A percentile compares a stretch with the other conserved stretches of the same genome.
phyloP scores from a whole-genome alignment of 2,797 vertebrate species.

The Tangara arthus region DNA sequence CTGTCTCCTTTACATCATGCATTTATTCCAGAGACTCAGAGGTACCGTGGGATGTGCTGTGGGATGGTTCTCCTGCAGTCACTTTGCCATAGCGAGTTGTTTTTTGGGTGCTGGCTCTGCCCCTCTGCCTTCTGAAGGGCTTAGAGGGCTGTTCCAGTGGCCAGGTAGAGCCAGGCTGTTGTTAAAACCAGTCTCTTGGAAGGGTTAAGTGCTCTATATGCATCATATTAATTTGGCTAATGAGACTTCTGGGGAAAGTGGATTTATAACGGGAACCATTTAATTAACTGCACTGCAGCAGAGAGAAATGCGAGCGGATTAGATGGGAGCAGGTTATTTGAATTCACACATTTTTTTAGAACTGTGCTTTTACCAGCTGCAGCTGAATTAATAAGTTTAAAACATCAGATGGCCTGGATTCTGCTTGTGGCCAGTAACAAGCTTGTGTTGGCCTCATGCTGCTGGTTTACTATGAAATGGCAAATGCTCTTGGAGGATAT shows the following conservation, averaged over 20 bases:
- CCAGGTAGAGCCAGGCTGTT: constrained; percentile 3
- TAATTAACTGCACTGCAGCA: constrained; percentile 41
- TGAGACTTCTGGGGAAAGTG: constrained; percentile 47
- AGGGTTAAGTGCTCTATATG: constrained; percentile 15
- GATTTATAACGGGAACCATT: constrained; percentile 24
- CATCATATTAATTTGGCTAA: constrained; percentile 54
- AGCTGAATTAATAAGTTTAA: constrained; percentile 25
- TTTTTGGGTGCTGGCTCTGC: neutral
- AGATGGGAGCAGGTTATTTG: neutral
- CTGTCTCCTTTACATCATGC: neutral
- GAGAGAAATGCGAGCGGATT: neutral
- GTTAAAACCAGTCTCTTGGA: neutral
- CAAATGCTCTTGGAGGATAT: neutral
- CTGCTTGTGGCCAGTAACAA: neutral
- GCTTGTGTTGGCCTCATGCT: neutral
- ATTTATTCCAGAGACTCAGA: neutral
- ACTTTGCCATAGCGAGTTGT: neutral
- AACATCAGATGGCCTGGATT: constrained; percentile 43
- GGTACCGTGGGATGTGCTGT: neutral
- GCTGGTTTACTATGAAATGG: neutral
- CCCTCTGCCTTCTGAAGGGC: neutral
- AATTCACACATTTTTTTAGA: neutral
- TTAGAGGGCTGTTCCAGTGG: neutral
- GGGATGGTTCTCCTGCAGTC: neutral
- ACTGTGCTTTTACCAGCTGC: constrained; percentile 39